phyloP scores from a whole-genome alignment of 2,113 vertebrate genomes.

The Vulpes lagopus region DNA sequence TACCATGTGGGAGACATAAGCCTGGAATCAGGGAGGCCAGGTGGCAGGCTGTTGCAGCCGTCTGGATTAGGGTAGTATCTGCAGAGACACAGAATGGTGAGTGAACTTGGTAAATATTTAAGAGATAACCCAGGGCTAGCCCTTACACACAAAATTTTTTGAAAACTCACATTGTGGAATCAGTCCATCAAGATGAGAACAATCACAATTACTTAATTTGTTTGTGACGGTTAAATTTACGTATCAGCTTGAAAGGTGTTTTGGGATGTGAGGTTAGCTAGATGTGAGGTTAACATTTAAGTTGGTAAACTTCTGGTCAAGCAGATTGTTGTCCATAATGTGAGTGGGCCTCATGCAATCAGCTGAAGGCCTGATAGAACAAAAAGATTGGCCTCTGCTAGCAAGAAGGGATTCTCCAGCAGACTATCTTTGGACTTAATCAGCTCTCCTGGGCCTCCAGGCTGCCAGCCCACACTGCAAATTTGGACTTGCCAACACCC shows the following conservation, averaged over 20 bases:
- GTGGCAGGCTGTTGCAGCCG: neutral
- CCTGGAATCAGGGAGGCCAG: neutral
- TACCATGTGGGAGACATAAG: neutral
- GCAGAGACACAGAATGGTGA: neutral
- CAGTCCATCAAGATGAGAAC: neutral
- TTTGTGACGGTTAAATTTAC: neutral
- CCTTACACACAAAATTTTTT: neutral
- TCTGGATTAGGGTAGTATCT: neutral
- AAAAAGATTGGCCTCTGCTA: neutral
- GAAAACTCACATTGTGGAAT: neutral
- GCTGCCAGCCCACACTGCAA: neutral
- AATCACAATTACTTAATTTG: neutral
- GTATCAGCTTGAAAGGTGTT: neutral
- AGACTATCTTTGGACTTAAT: neutral
- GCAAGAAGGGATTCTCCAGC: neutral
- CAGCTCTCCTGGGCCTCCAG: neutral
- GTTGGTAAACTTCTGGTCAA: neutral
- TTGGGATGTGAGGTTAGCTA: neutral
- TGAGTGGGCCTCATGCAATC: neutral
- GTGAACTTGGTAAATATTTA: neutral
- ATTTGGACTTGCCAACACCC: neutral
- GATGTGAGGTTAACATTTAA: neutral
- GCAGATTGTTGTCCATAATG: neutral
- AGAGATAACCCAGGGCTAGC: neutral
- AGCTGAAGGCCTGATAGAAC: neutral